Evolutionary conservation across 2,888 invertebrate species (phyloP).

Genomic region (Himalopsyche japonica): DNA sequence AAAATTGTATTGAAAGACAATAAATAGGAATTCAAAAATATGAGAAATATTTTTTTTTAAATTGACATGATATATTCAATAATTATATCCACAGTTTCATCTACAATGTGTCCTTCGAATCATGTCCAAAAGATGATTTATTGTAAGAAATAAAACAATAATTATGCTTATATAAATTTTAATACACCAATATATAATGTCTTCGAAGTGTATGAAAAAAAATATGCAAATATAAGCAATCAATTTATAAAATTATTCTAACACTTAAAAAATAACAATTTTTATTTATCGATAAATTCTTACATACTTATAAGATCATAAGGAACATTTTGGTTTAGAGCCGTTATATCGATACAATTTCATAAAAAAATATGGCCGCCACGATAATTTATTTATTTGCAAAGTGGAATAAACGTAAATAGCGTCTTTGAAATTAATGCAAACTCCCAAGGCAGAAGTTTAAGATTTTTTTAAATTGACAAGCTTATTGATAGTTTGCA

Average conservation of each 20-base stretch:
- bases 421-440: background rate
- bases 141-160: background rate
- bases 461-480: background rate
- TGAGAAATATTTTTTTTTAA: too few species aligned
- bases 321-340: slow-evolving; percentile 32
- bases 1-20: too few species aligned
- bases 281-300: slow-evolving; percentile 2
- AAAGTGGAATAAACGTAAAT: background rate
- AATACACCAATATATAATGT: background rate
- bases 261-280: background rate
- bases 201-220: background rate
- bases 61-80: too few species aligned
- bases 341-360: background rate
- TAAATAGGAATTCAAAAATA: too few species aligned
- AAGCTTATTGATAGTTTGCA: background rate
- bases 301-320: slow-evolving; percentile 16
- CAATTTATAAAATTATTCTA: background rate
- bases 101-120: too few species aligned
- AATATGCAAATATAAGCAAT: background rate
- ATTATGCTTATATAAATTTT: background rate
- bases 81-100: too few species aligned
- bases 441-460: background rate
- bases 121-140: too few species aligned
- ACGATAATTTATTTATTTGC: slow-evolving; percentile 6
- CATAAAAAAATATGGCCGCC: slow-evolving; percentile 25